Evolutionary conservation across 2,888 invertebrate species (phyloP), one percentile per base, ranked within the genome.

Genomic region (Elysia crispata): DNA sequence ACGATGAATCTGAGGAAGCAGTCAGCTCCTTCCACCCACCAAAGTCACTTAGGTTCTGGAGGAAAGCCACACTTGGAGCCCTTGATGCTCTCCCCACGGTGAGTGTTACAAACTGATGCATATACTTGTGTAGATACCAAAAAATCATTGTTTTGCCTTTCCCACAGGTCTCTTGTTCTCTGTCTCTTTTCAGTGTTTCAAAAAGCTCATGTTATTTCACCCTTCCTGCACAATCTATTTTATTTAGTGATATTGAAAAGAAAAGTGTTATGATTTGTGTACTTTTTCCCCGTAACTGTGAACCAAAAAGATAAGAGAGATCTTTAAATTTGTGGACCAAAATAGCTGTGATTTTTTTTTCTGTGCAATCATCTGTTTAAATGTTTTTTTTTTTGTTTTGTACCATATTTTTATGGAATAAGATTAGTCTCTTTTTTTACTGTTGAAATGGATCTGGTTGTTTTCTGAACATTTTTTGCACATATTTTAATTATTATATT

Each of bases 41-140:
- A 41, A 41, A 11, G 41, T 41, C 41, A 41, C 11, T 11, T 41
- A 41, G 25, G 72, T 1, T 50, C 70, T 20, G 60, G 73, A 91
- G 92, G 87, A 91, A 93, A 90, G 82, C 93, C 93, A 49, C 89
- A 91, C 75, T 83, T 92, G 78, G 92, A 92, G 72, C 92, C 92
- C 0, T 85, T 92, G 30, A 91, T 92, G 49, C 87, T 92, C 31
- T 92, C 92, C 62, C 92, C 92, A 76, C 90, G 92, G 92, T 92
- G 87, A 84, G 89, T 73, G 3, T 6, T 15, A 60, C 60, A 41
- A 41, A 41, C 41, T 41, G 41, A 41, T 6, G 41, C 41, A 41
- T 11, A 3, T 15, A 23, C 6, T 60, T 15, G 15, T 8, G 60
- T 60, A 20, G 60, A 60, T 23, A 60, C 41, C 11, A 11, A 23